Conservation (phyloP, 2,113 vertebrate genomes). For the Heterotilapia buettikoferi region DNA sequence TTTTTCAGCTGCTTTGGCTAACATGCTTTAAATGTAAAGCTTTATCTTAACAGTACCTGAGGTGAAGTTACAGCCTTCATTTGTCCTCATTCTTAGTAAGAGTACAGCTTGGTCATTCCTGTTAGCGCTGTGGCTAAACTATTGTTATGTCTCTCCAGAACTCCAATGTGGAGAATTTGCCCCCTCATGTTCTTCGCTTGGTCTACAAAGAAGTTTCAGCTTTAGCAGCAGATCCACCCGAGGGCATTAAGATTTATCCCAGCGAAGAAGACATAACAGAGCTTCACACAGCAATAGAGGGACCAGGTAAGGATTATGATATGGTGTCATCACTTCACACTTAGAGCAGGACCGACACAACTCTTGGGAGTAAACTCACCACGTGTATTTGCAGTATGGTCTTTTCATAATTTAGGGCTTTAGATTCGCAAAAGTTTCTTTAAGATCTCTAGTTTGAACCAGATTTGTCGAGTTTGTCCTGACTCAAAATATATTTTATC, state of each 20-base stretch:
- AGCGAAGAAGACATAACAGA: constrained; percentile 93
- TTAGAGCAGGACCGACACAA: neutral
- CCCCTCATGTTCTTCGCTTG: constrained; percentile 87
- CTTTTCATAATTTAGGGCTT: neutral
- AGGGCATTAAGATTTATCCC: constrained; percentile 90
- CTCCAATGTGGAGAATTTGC: constrained; percentile 93
- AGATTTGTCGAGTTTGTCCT: neutral
- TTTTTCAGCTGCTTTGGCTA: neutral
- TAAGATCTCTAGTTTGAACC: neutral
- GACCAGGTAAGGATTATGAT: constrained; percentile 75
- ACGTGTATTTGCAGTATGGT: neutral
- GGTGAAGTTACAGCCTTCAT: neutral
- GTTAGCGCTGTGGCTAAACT: neutral
- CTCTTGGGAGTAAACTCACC: neutral
- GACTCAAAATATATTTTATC: neutral
- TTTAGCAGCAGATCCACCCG: constrained; percentile 84
- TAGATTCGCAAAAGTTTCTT: neutral
- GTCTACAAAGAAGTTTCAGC: constrained; percentile 92
- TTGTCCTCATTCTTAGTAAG: neutral
- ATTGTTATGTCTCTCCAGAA: constrained; percentile 66
- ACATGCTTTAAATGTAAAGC: neutral
- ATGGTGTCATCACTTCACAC: neutral
- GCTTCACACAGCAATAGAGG: constrained; percentile 88
- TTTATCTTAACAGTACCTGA: neutral
- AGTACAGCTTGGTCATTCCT: neutral